A percentile compares a stretch with the other conserved stretches of the same genome.
Conservation (phyloP, 2,113 vertebrate genomes). For the Caracal caracal region DNA sequence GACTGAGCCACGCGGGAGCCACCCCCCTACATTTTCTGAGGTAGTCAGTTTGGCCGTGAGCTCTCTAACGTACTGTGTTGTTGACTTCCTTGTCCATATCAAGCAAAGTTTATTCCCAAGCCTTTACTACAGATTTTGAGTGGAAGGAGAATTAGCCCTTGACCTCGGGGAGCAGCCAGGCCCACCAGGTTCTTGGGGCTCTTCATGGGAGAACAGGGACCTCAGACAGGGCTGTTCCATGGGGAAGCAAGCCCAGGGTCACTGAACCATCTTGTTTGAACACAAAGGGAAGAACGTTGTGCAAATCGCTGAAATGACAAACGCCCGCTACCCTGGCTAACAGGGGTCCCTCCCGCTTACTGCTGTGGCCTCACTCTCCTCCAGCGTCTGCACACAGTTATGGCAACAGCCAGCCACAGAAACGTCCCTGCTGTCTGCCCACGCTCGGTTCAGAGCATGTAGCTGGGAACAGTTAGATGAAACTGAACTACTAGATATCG, state of each 20-base stretch:
- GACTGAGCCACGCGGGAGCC: too few species aligned
- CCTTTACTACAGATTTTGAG: accelerated
- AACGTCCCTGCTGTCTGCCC: background rate
- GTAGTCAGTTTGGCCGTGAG: accelerated
- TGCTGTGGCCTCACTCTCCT: accelerated
- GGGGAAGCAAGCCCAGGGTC: background rate
- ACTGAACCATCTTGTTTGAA: accelerated
- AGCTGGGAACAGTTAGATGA: background rate
- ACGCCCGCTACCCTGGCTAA: accelerated
- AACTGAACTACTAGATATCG: background rate
- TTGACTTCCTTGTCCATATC: too few species aligned
- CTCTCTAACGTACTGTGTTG: accelerated
- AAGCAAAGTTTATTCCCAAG: accelerated
- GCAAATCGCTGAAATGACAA: background rate
- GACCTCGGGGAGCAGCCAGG: accelerated
- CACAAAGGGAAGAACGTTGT: accelerated
- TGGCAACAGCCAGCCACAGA: accelerated
- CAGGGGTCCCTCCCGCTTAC: accelerated
- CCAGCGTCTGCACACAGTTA: background rate
- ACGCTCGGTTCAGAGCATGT: background rate
- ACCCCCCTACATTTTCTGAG: background rate
- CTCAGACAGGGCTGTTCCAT: background rate
- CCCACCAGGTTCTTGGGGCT: too few species aligned
- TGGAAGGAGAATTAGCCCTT: background rate
- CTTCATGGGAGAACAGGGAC: background rate